Base-by-base conservation (phyloP, 1,140 invertebrate genomes). In the Lepidurus apus region DNA sequence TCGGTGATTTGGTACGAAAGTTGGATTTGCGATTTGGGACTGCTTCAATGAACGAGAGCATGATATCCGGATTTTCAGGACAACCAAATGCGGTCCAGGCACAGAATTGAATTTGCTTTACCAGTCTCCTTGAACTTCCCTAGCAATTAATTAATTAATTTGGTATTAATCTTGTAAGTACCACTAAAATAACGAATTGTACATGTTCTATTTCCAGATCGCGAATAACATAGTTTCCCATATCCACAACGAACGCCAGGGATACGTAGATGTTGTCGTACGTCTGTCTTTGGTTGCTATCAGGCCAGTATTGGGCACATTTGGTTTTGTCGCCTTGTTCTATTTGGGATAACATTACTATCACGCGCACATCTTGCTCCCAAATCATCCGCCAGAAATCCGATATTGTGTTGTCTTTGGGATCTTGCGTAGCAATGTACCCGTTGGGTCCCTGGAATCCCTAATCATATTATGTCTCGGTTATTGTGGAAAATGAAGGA, bases 271-370 rank as follows among this genome's bases (percentile, higher is more conserved):
- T n/a, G n/a, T n/a, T n/a, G n/a, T n/a, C n/a, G n/a, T n/a, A n/a
- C n/a, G n/a, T n/a, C 81, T 84, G 86, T 73, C 78, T 86, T 85
- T 85, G 87, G 74, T 83, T 82, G 80, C 85, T 86, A 80, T 87
- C 86, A 0, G 91, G 91, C 83, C 88, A 91, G 84, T 92, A 92
- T 81, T 89, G 87, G 81, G 89, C 85, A 82, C 91, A 92, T 82
- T 92, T 91, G 79, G 86, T 85, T 87, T 90, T 76, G 79, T 65
- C 85, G 74, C 84, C 81, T 81, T 88, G 88, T 17, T 86, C 83
- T 80, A 87, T 84, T 81, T 87, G 87, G 26, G 88, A 87, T 73
- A 87, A 84, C 86, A 89, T 88, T 77, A 88, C 86, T 79, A 89
- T 89, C 43, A 88, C 82, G 44, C 84, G 80, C 21, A 83, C 84